phyloP scores from a whole-genome alignment of 1,140 invertebrate species.

The Brachionus manjavacas region DNA sequence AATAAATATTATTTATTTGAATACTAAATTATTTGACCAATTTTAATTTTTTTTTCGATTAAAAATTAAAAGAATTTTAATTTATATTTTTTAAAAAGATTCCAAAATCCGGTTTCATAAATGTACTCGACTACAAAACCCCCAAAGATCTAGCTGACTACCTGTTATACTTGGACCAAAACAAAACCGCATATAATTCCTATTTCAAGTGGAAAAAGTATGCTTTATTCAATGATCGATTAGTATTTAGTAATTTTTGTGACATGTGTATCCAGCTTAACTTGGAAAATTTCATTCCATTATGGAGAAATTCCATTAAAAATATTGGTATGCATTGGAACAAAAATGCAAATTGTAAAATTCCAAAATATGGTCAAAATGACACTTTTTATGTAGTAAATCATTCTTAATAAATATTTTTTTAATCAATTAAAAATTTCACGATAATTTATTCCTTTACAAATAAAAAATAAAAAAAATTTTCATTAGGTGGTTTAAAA shows the following conservation, averaged over 20 bases:
- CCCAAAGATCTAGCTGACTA: slow-evolving; percentile 44
- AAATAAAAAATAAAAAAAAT: no score
- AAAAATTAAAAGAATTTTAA: no score
- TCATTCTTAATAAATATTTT: neutral
- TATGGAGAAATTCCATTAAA: neutral
- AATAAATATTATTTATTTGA: no score
- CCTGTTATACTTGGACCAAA: slow-evolving; percentile 42
- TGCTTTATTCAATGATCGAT: neutral
- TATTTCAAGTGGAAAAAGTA: slow-evolving; percentile 30
- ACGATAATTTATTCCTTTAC: no score
- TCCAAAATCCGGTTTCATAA: slow-evolving; percentile 31
- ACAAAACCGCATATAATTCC: neutral
- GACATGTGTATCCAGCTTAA: slow-evolving; percentile 24
- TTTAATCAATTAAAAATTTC: no score
- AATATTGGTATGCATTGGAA: neutral
- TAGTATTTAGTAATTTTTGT: slow-evolving; percentile 14
- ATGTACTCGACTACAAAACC: slow-evolving; percentile 42
- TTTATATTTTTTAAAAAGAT: neutral
- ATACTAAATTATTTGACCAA: no score
- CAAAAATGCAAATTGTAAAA: neutral
- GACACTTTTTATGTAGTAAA: neutral
- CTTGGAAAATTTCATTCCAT: neutral
- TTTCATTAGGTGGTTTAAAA: no score
- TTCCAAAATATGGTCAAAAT: neutral
- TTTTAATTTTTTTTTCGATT: no score